A percentile compares a stretch with the other conserved stretches of the same genome.
Conservation (phyloP, 2,113 vertebrate genomes). For the Hippocampus abdominalis region DNA sequence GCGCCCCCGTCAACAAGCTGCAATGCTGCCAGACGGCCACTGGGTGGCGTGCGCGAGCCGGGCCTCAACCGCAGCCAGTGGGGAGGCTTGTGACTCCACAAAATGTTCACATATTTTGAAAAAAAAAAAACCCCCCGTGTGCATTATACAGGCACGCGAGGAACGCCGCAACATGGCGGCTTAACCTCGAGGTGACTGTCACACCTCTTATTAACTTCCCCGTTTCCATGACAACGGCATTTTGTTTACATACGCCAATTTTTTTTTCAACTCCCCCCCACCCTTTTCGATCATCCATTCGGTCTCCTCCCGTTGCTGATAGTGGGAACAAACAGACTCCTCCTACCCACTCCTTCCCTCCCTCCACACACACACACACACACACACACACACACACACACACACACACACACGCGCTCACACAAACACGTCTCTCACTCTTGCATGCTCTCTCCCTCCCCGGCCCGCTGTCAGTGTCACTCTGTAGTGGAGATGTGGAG, state of each 20-base stretch:
- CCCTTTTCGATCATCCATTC: constrained; percentile 45
- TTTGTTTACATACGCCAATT: constrained; percentile 34
- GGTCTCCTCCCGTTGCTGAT: constrained; percentile 33
- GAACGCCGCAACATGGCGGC: constrained; percentile 4
- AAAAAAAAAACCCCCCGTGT: not conserved
- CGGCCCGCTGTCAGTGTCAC: constrained; percentile 68
- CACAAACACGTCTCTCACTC: constrained; percentile 22
- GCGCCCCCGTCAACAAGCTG: constrained; percentile 46
- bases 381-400: constrained; percentile 38
- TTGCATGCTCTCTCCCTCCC: constrained; percentile 57
- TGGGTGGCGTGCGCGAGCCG: constrained; percentile 32
- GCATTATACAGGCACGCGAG: constrained; percentile 1
- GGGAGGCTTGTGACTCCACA: constrained; percentile 17
- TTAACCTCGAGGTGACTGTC: not conserved
- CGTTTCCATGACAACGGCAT: constrained; percentile 37
- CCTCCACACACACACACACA: constrained; percentile 24
- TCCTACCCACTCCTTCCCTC: constrained; percentile 38
- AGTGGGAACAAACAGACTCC: constrained; percentile 68
- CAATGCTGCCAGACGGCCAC: constrained; percentile 49
- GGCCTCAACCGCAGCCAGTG: not conserved
- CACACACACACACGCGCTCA: constrained; percentile 20
- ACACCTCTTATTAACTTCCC: constrained; percentile 1
- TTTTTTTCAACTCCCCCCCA: constrained; percentile 35
- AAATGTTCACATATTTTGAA: constrained; percentile 11
- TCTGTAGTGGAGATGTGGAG: constrained; percentile 77